Evolutionary conservation across 2,113 vertebrate species (phyloP).

Genomic region (Gobio gobio): DNA sequence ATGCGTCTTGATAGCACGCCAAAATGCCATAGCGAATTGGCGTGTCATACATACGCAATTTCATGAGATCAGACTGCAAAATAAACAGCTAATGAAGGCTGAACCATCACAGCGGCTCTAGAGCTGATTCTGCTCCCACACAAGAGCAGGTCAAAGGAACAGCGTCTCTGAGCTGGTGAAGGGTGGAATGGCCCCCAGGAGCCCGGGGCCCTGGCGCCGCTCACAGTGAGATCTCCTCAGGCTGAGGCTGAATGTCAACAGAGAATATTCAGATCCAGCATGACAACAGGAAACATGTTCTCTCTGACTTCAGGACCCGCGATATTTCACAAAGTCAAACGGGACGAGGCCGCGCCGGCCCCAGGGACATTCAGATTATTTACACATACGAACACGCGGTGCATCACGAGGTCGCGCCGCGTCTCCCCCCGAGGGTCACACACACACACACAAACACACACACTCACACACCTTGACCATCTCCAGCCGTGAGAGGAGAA

Average conservation of each 20-base stretch:
- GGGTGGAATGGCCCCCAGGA: background rate
- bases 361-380: slow-evolving; percentile 70
- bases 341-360: slow-evolving; percentile 67
- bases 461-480: slow-evolving; percentile 32
- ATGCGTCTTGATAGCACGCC: too few relatives aligned
- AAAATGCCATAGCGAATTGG: too few relatives aligned
- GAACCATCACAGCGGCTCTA: background rate
- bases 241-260: slow-evolving; percentile 70
- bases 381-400: slow-evolving; percentile 44
- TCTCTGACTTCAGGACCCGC: slow-evolving; percentile 73
- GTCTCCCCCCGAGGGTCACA: background rate
- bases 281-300: slow-evolving; percentile 76
- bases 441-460: too few relatives aligned
- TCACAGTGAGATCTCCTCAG: slow-evolving; percentile 57
- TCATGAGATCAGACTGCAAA: too few relatives aligned
- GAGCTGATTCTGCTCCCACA: background rate
- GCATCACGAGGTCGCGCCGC: background rate
- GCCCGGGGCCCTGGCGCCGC: slow-evolving; percentile 5
- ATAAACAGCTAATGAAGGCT: too few relatives aligned
- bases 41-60: too few relatives aligned
- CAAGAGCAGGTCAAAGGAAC: background rate
- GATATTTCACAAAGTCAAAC: slow-evolving; percentile 82
- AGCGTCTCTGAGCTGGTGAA: background rate
- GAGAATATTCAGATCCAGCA: slow-evolving; percentile 70
- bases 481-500: slow-evolving; percentile 40